phyloP scores from a whole-genome alignment of 2,797 vertebrate species.

The Simalia tracyae region DNA sequence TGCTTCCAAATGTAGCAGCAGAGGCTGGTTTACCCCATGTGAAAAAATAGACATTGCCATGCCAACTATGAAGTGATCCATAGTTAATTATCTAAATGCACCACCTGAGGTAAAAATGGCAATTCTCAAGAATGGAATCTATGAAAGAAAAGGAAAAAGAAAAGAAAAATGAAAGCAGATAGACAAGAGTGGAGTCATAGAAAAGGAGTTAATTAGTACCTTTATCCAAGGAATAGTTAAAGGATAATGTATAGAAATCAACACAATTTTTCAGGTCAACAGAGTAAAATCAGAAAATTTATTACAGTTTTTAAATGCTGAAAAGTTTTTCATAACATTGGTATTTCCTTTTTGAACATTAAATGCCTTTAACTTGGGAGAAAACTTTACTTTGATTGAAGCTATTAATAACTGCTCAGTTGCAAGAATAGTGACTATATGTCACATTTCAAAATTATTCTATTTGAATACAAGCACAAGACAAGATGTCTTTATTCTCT shows the following conservation, averaged over 20 bases:
- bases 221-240: background rate
- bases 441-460: background rate
- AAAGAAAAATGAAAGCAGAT: background rate
- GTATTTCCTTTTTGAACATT: background rate
- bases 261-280: background rate
- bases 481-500: background rate
- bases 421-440: background rate
- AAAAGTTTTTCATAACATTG: slow-evolving; percentile 6
- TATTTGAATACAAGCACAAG: background rate
- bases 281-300: background rate
- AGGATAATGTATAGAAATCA: background rate
- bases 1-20: background rate
- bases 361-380: background rate
- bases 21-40: background rate
- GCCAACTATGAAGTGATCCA: background rate
- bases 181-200: background rate
- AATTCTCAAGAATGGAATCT: background rate
- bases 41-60: background rate
- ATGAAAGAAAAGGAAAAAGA: background rate
- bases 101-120: background rate
- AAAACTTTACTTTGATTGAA: background rate
- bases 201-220: background rate
- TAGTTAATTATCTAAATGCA: background rate
- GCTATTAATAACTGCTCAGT: background rate
- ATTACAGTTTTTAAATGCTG: background rate